Evolutionary conservation across 2,888 invertebrate genomes (phyloP).

Genomic region (Thyatira batis): DNA sequence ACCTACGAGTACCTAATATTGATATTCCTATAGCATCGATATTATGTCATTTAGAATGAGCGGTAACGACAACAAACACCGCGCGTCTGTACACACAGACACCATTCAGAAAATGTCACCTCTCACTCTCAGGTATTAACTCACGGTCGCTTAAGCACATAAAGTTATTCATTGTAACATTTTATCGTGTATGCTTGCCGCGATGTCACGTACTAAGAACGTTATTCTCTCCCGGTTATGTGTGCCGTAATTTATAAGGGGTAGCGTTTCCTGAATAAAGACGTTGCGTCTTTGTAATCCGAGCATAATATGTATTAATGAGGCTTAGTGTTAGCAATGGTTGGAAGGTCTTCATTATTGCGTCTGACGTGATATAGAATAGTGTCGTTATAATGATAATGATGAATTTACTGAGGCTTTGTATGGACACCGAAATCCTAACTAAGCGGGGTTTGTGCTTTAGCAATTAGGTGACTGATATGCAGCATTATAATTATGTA

Average conservation of each 20-base stretch:
- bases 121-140: background rate
- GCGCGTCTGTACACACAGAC: background rate
- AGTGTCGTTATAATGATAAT: too few relatives aligned
- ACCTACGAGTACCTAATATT: too few relatives aligned
- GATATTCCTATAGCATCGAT: background rate
- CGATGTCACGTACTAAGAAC: slow-evolving; percentile 29
- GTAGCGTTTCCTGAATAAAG: slow-evolving; percentile 7
- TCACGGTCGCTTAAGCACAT: slow-evolving; percentile 8
- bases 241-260: background rate
- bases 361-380: background rate
- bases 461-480: too few relatives aligned
- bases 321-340: background rate
- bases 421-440: too few relatives aligned
- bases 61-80: background rate
- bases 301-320: background rate
- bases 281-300: background rate
- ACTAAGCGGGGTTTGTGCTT: too few relatives aligned
- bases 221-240: slow-evolving; percentile 16
- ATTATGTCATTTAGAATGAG: background rate
- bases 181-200: slow-evolving; percentile 7
- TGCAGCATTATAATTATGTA: too few relatives aligned
- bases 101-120: background rate
- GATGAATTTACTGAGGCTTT: too few relatives aligned
- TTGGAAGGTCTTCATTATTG: background rate
- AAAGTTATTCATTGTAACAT: slow-evolving; percentile 23